Evolutionary conservation across 2,797 vertebrate species (phyloP), one percentile per base, ranked within the genome.

Genomic region (Acropternis orthonyx): DNA sequence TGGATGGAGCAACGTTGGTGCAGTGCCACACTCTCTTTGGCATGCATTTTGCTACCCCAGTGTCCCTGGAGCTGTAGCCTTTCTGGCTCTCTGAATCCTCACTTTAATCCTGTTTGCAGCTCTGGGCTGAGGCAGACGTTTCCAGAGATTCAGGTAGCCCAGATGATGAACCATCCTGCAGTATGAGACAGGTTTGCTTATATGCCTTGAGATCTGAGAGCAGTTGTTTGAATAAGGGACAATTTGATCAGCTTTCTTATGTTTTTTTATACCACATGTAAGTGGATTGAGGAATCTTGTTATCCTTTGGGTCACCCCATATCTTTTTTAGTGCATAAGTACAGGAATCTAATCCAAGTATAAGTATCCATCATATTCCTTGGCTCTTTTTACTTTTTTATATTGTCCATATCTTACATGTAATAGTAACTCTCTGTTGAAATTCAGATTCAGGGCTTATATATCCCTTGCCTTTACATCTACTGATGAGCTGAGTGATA

Each of bases 401-500:
- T 1, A 1, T 65, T 65, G 49, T 28, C 12, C 9, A 14, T 14
- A 28, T 10, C 3, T 88, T 39, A 56, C 0, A 3, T 2, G 1
- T 56, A 49, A 51, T 15, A 71, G 52, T 58, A 65, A 51, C 30
- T 18, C 58, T 44, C 10, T 37, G 24, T 13, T 81, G 14, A 54
- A 88, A 75, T 86, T 80, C 44, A 67, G 27, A 68, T 66, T 36
- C 65, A 44, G 20, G 14, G 48, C 15, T 85, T 37, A 5, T 24
- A 15, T 74, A 34, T 80, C 44, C 59, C 59, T 73, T 91, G n/a
- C 21, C 18, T 83, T 86, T 87, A 12, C 65, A 49, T 52, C 36
- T 86, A 14, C 5, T 27, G 32, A 48, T 49, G 52, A 88, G 9
- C 11, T 93, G 14, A 59, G 24, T 80, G 49, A 32, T 75, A 77